Percentiles rank a stretch among this genome's conserved stretches.
Conservation (phyloP, 2,113 vertebrate genomes). For the Carettochelys insculpta region DNA sequence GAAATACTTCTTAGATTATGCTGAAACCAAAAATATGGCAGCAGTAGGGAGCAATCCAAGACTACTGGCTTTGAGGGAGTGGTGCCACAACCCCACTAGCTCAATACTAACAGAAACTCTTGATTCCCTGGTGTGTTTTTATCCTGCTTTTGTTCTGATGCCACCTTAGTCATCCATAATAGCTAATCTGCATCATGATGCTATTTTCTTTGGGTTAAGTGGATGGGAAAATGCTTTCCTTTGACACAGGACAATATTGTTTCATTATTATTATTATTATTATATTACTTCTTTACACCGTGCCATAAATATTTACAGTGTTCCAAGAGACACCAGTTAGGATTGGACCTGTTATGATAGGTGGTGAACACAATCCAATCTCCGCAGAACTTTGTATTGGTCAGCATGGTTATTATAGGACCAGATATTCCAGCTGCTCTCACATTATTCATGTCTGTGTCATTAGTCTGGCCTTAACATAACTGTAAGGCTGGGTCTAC, state of each 20-base stretch:
- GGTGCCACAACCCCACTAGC: background rate
- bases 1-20: slow-evolving; percentile 37
- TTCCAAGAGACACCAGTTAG: background rate
- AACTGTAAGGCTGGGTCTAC: too few relatives aligned
- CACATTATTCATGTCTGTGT: background rate
- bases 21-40: slow-evolving; percentile 19
- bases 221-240: background rate
- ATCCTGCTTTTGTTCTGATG: background rate
- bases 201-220: background rate
- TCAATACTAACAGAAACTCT: background rate
- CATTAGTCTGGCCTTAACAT: background rate
- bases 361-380: background rate
- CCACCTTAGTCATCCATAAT: background rate
- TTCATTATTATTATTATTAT: background rate
- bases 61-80: background rate
- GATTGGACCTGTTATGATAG: background rate
- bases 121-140: background rate
- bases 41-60: fast-evolving
- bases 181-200: background rate
- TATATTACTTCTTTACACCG: background rate
- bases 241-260: background rate
- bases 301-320: background rate
- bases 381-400: background rate
- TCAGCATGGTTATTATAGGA: background rate
- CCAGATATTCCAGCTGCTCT: background rate